These are phyloP conservation scores for Flexamia atlantica DNA, from an alignment of 2,888 invertebrate species.

Conservation along the genomic window DNA sequence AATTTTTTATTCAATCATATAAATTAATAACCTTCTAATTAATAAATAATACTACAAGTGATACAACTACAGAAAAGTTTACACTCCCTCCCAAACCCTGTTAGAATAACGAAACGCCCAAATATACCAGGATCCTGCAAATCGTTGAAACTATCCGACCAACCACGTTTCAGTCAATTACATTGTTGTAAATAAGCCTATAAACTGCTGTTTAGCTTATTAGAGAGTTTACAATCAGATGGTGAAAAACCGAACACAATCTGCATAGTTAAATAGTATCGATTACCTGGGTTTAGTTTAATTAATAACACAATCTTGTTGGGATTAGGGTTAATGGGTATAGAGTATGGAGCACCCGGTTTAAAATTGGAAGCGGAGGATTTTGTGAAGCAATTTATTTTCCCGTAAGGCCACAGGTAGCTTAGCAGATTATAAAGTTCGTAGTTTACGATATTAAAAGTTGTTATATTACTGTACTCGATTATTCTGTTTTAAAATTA, in stretches of 20 bases:
- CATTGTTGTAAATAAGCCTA: not conserved
- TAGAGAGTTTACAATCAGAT: not conserved
- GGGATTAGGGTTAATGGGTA: conserved; percentile 36
- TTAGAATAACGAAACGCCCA: not conserved
- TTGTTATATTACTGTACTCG: too few relatives aligned
- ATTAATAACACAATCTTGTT: conserved; percentile 48
- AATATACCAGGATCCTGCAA: not conserved
- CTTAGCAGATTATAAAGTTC: too few relatives aligned
- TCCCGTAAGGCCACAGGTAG: not conserved
- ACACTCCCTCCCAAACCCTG: too few relatives aligned
- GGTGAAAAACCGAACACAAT: conserved; percentile 17
- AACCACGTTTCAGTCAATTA: not conserved
- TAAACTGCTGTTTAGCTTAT: not conserved
- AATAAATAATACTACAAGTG: too few relatives aligned
- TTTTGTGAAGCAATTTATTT: conserved; percentile 11
- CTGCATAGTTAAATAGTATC: conserved; percentile 18
- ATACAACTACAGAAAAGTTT: too few relatives aligned
- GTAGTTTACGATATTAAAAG: too few relatives aligned
- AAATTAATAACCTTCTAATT: too few relatives aligned
- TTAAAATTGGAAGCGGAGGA: not conserved
- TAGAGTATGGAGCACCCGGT: not conserved
- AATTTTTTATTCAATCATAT: too few relatives aligned
- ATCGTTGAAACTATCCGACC: not conserved
- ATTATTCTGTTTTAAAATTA: too few relatives aligned
- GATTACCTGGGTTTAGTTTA: conserved; percentile 9